Evolutionary conservation across 2,888 invertebrate species (phyloP), one percentile per base, ranked within the genome.

Genomic region (Folsomia candida): DNA sequence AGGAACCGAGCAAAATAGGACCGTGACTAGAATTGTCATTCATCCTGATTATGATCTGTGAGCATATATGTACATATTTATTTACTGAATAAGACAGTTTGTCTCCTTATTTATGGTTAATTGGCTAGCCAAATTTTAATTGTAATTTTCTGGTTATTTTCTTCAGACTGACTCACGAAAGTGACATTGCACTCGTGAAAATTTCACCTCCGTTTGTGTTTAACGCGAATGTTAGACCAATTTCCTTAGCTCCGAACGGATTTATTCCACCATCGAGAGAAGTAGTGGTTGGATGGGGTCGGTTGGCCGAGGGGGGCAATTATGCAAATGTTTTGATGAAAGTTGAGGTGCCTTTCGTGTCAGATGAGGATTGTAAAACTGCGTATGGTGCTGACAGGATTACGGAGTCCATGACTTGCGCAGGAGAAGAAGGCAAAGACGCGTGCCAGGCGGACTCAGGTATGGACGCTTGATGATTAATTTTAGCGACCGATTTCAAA

Each of bases 391-490:
- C 65, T 27, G 54, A 24, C 6, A 57, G 57, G 22, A 51, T 74
- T 25, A 71, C 69, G 11, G 64, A 69, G 18, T 26, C 51, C 11
- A 76, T 72, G 73, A 27, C 73, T 24, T 76, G 73, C 51, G 73
- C 75, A 20, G 71, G 75, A 25, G 67, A 57, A 51, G n/a, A n/a
- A 1, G 73, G 68, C 2, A 58, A 63, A 29, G 73, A 73, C 18
- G 22, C 71, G 3, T 76, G 73, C 51, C 60, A 72, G 51, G 74
- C n/a, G n/a, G n/a, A n/a, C n/a, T n/a, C n/a, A n/a, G n/a, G n/a
- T n/a, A n/a, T n/a, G n/a, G n/a, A n/a, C n/a, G n/a, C n/a, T n/a
- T n/a, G n/a, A n/a, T n/a, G n/a, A n/a, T n/a, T n/a, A n/a, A n/a
- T n/a, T n/a, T n/a, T n/a, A n/a, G n/a, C n/a, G n/a, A n/a, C n/a